A percentile compares a stretch with the other conserved stretches of the same genome.
These are phyloP conservation scores for Lycodopsis pacificus DNA, from an alignment of 2,797 vertebrate species.

Conservation along the genomic window DNA sequence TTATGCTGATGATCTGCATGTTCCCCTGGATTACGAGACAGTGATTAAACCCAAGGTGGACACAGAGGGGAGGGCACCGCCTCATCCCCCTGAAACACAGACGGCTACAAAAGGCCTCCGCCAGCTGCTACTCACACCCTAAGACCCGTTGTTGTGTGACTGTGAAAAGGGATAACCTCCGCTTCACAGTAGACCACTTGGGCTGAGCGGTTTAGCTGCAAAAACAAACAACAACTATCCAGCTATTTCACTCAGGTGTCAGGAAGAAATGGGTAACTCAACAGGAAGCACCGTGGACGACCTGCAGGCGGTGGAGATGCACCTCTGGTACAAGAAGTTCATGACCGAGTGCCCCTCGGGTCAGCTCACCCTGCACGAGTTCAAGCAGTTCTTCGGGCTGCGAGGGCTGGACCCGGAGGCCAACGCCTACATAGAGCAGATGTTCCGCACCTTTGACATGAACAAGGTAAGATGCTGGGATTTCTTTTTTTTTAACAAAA, in stretches of 20 bases:
- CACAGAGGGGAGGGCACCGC: constrained; percentile 45
- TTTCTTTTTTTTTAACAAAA: not conserved
- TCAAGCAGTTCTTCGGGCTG: constrained; percentile 95
- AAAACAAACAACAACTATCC: not conserved
- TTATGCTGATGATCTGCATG: constrained; percentile 67
- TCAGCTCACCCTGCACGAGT: constrained; percentile 93
- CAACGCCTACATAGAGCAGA: constrained; percentile 94
- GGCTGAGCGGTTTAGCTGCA: constrained; percentile 42
- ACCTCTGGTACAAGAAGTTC: constrained; percentile 97
- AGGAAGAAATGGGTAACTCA: constrained; percentile 85
- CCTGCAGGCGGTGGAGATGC: constrained; percentile 93
- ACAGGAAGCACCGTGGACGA: constrained; percentile 89
- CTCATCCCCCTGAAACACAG: constrained; percentile 27
- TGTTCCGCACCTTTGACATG: constrained; percentile 96
- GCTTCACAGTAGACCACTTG: constrained; percentile 81
- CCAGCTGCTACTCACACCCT: constrained; percentile 18
- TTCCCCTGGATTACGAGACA: constrained; percentile 72
- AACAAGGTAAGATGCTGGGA: constrained; percentile 87
- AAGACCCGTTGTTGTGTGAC: constrained; percentile 77
- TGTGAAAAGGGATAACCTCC: constrained; percentile 77
- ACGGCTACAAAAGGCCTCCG: constrained; percentile 73
- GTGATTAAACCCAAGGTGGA: constrained; percentile 74
- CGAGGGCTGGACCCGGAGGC: constrained; percentile 89
- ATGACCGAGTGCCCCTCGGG: constrained; percentile 94
- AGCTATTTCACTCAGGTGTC: not conserved